These are phyloP conservation scores for Tetragnatha versicolor DNA, from an alignment of 1,140 invertebrate species.

Conservation along the genomic window DNA sequence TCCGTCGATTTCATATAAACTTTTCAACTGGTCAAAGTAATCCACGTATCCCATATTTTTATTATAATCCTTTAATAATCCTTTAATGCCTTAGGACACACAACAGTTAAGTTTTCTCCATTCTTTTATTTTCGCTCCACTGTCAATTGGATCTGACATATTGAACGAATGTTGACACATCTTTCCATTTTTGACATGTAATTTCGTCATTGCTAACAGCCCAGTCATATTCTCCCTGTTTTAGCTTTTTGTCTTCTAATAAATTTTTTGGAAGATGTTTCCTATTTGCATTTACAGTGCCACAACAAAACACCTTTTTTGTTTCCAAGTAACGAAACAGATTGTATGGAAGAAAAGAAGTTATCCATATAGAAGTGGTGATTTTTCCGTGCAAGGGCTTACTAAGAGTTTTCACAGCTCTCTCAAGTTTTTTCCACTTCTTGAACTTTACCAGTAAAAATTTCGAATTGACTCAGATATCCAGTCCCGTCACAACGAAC, in stretches of 20 bases:
- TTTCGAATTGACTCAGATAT: neutral
- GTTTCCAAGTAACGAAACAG: neutral
- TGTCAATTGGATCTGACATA: neutral
- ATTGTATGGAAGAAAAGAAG: neutral
- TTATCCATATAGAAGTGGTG: neutral
- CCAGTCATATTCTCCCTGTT: neutral
- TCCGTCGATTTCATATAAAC: conserved; percentile 5
- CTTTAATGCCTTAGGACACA: neutral
- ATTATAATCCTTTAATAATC: neutral
- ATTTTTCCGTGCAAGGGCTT: neutral
- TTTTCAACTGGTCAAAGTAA: conserved; percentile 11
- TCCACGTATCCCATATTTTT: conserved; percentile 10
- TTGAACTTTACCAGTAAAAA: neutral
- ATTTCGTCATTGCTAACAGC: neutral
- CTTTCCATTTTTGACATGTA: neutral
- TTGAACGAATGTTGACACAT: neutral
- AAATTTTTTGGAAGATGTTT: neutral
- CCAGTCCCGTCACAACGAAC: neutral
- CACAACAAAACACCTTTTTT: neutral
- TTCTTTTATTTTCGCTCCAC: neutral
- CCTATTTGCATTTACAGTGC: neutral
- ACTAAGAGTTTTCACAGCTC: neutral
- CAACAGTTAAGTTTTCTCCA: neutral
- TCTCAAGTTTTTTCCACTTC: neutral
- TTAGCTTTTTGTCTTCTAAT: neutral